phyloP scores from a whole-genome alignment of 2,797 vertebrate genomes.

The Linurgus olivaceus region DNA sequence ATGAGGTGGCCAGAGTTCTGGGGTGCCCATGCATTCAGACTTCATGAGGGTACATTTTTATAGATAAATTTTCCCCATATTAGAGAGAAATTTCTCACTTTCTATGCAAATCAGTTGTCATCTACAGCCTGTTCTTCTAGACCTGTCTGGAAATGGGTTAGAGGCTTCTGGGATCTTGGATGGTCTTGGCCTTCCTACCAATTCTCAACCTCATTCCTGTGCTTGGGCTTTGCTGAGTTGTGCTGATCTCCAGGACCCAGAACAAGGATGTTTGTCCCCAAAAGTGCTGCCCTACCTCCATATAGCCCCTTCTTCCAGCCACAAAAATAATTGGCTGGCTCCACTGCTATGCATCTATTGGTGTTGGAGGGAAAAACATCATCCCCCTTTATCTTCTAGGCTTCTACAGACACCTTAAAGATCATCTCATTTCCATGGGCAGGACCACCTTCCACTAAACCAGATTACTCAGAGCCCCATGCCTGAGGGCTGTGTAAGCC shows the following conservation, averaged over 20 bases:
- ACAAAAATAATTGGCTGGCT: background rate
- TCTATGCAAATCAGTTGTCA: background rate
- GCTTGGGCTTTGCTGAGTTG: background rate
- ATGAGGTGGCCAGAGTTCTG: background rate
- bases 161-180: background rate
- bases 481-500: background rate
- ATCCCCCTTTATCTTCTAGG: background rate
- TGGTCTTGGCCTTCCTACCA: background rate
- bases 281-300: background rate
- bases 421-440: background rate
- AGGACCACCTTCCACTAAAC: background rate
- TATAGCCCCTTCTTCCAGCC: background rate
- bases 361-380: background rate
- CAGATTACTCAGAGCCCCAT: background rate
- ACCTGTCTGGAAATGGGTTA: background rate
- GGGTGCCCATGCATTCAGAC: rapidly evolving
- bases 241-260: background rate
- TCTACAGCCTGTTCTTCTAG: background rate
- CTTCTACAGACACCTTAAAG: background rate
- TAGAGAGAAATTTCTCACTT: background rate
- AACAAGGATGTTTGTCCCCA: background rate
- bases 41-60: background rate
- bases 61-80: too few relatives aligned
- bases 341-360: background rate
- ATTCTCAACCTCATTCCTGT: background rate